Evolutionary conservation across 2,113 vertebrate species (phyloP).

Genomic region (Neolamprologus tretocephalus): DNA sequence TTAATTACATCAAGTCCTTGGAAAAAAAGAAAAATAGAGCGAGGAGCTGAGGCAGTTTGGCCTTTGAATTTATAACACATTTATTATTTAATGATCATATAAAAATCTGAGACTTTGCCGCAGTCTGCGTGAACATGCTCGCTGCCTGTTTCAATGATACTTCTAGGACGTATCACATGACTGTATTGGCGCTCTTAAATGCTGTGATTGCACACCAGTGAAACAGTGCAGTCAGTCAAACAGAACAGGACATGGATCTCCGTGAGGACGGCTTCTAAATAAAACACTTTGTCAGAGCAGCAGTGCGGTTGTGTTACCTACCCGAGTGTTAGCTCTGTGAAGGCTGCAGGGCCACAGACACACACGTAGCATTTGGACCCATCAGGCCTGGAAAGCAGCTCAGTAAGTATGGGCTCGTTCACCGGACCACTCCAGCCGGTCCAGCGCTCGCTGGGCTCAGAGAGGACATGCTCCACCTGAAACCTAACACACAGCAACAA

Average conservation of each 20-base stretch:
- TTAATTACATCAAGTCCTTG: not conserved
- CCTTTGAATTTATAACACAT: not conserved
- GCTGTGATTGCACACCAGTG: rapidly evolving
- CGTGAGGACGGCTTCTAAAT: rapidly evolving
- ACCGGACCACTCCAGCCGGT: conserved; percentile 76
- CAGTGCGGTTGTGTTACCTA: conserved; percentile 55
- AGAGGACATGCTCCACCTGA: conserved; percentile 84
- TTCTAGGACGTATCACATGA: not conserved
- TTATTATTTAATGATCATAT: not conserved
- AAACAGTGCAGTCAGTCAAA: not conserved
- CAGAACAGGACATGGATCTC: not conserved
- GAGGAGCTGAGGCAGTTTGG: not conserved
- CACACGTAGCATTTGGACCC: conserved; percentile 78
- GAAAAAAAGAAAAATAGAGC: not conserved
- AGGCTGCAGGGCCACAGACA: conserved; percentile 84
- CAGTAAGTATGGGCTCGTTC: conserved; percentile 72
- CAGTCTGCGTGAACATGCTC: rapidly evolving
- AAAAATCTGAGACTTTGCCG: rapidly evolving
- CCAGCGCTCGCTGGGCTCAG: conserved; percentile 78
- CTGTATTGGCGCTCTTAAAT: not conserved
- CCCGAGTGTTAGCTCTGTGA: conserved; percentile 81
- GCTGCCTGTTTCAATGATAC: not conserved
- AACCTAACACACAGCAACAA: conserved; percentile 70
- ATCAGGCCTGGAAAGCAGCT: conserved; percentile 66
- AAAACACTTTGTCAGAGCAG: not conserved